Base-by-base conservation (phyloP, 2,113 vertebrate species). In the Oryzias curvinotus region DNA sequence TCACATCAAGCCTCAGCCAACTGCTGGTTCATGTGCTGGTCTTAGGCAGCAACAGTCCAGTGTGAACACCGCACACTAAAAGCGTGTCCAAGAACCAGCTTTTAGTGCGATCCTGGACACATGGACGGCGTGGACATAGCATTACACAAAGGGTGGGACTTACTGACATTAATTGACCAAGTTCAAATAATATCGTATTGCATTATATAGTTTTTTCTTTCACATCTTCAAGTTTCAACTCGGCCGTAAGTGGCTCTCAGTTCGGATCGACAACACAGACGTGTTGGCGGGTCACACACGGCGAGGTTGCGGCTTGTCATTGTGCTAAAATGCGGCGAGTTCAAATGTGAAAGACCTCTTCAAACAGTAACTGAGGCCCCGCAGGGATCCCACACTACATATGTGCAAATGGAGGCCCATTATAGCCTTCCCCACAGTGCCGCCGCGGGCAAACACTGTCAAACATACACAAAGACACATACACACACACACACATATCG, bases 351-450 rank as follows among this genome's bases (percentile, higher is more conserved):
- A 36, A 61, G 45, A 28, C 61, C 51, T 60, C 63, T 71, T 74
- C 70, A 75, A 77, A 67, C 62, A 46, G 46, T 62, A 57, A 51
- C 56, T 69, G 41, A 49, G 52, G 57, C 59, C 61, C 53, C 69
- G 55, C 66, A 65, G 49, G 14, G 25, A 71, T 60, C 69, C 76
- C 67, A 67, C 58, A 47, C 46, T 66, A 49, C 75, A 65, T 65
- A 71, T 75, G 75, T 72, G 75, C 67, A 21, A 58, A 68, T 68
- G 62, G 67, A 79, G 79, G 74, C 67, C 67, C 61, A 70, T 85
- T 79, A 77, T 61, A 81, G 67, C 71, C 60, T 77, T 71, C 70
- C 82, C 78, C 62, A 66, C 64, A 77, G 76, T 81, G 50, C 48
- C 25, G 73, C 80, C 77, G 51, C 19, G 4, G 82, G 72, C 56